Conservation (phyloP, 64 coral and sea anemone species). For the Porites lutea region DNA sequence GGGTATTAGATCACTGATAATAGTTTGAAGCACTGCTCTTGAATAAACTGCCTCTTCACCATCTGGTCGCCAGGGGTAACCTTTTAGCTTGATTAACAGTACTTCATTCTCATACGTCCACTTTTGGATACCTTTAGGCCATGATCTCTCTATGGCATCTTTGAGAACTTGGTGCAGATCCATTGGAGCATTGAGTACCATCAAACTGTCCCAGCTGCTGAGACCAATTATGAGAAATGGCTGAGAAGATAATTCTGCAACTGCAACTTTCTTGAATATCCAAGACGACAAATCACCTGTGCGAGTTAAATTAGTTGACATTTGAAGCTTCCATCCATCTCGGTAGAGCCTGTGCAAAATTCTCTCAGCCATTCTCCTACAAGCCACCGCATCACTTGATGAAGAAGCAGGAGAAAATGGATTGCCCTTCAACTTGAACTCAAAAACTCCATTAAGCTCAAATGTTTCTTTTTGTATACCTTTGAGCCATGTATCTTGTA, state of each 20-base stretch:
- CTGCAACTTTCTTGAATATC: conserved; percentile 70
- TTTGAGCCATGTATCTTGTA: conserved; percentile 67
- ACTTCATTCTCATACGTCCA: conserved; percentile 52
- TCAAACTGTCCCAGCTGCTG: conserved; percentile 79
- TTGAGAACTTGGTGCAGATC: conserved; percentile 61
- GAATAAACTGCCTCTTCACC: conserved; percentile 65
- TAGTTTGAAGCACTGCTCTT: conserved; percentile 55
- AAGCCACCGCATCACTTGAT: conserved; percentile 41
- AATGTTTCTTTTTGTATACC: conserved; percentile 60
- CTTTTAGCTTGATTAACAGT: conserved; percentile 76
- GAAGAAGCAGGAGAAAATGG: conserved; percentile 49
- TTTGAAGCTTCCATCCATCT: conserved; percentile 74
- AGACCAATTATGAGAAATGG: conserved; percentile 79
- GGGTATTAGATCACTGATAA: conserved; percentile 41
- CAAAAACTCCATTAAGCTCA: conserved; percentile 61
- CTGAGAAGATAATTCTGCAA: neutral
- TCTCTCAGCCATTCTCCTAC: conserved; percentile 68
- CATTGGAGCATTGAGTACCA: conserved; percentile 77
- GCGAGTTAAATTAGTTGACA: conserved; percentile 59
- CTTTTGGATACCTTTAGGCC: conserved; percentile 81
- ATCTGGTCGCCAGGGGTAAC: conserved; percentile 74
- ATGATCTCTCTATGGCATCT: conserved; percentile 50
- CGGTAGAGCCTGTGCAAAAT: conserved; percentile 73
- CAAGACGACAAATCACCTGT: conserved; percentile 67
- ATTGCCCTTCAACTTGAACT: conserved; percentile 78